Base-by-base conservation (phyloP, 2,797 vertebrate genomes). In the Gymnodraco acuticeps region DNA sequence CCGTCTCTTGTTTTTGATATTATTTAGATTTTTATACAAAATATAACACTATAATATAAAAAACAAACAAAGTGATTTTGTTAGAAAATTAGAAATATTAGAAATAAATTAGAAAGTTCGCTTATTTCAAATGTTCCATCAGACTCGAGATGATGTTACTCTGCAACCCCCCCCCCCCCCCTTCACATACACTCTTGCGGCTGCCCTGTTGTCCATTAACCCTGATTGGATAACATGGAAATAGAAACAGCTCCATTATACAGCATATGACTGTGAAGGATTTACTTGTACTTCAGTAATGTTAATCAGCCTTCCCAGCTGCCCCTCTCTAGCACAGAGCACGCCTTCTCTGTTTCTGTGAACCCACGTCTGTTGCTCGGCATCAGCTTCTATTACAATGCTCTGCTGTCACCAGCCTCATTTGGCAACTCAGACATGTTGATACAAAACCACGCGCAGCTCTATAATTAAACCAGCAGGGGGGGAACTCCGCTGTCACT, bases 391-490 rank as follows among this genome's bases (percentile, higher is more conserved):
- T 33, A 45, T 64, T 52, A 65, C 72, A 89, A 58, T 79, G 42
- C 64, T 54, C 64, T 42, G 53, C 88, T 90, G 90, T 92, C 89
- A 87, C 53, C 81, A 68, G 62, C 69, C 70, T 59, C 83, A 65
- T 81, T 70, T 85, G 77, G 64, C 78, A 56, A 59, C 84, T 46
- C 20, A 41, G 72, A 73, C 67, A 78, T 83, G 85, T 77, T 89
- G 84, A 93, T 66, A 51, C 69, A 80, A 86, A 77, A 75, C 56
- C 53, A 63, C 69, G 43, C 5, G 20, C 71, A 67, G 85, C 69
- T 77, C 86, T 91, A 88, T 91, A 86, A 92, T 91, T 92, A 92
- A 86, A 87, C 82, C 80, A 81, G 77, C 73, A 72, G 82, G 76
- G 77, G 73, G 78, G 63, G 63, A 70, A 64, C 43, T 77, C 54